A percentile compares a stretch with the other conserved stretches of the same genome.
Evolutionary conservation across 92 coral and sea anemone species (phyloP).

Genomic region (Micromussa lordhowensis): DNA sequence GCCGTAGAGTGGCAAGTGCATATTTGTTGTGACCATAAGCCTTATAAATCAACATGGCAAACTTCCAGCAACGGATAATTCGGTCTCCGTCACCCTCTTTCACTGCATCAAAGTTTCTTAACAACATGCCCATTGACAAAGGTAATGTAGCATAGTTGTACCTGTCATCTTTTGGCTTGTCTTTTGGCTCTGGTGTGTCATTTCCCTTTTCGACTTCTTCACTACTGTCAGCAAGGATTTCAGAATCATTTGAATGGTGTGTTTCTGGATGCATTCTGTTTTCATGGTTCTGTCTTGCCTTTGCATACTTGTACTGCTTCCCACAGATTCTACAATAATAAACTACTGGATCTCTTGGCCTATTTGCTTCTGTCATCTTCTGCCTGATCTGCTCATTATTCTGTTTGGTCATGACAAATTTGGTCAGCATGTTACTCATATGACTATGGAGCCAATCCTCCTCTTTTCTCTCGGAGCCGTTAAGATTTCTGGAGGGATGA

Average conservation of each 20-base stretch:
- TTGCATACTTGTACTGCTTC: constrained; percentile 60
- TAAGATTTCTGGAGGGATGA: constrained; percentile 39
- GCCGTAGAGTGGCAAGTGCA: constrained; percentile 71
- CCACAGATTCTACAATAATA: constrained; percentile 55
- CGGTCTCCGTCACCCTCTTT: constrained; percentile 78
- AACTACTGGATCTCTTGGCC: constrained; percentile 12
- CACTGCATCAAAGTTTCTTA: constrained; percentile 72
- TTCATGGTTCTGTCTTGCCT: too few species aligned
- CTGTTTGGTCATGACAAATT: constrained; percentile 48
- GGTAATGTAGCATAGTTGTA: constrained; percentile 63
- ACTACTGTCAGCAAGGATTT: neutral
- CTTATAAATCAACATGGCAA: constrained; percentile 45
- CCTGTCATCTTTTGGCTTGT: constrained; percentile 50
- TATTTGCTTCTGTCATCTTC: constrained; percentile 19
- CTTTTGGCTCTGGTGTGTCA: neutral
- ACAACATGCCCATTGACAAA: constrained; percentile 54
- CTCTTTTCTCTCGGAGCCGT: constrained; percentile 18
- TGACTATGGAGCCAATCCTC: constrained; percentile 68
- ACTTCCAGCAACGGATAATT: constrained; percentile 65
- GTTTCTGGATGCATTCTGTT: constrained; percentile 34
- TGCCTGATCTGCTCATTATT: constrained; percentile 17
- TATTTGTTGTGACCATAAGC: constrained; percentile 64
- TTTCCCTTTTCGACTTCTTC: neutral
- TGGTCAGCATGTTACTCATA: constrained; percentile 50
- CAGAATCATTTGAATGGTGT: neutral